Percentiles rank a stretch among this genome's conserved stretches.
These are phyloP conservation scores for Manis pentadactyla DNA, from an alignment of 2,797 vertebrate species.

Conservation along the genomic window DNA sequence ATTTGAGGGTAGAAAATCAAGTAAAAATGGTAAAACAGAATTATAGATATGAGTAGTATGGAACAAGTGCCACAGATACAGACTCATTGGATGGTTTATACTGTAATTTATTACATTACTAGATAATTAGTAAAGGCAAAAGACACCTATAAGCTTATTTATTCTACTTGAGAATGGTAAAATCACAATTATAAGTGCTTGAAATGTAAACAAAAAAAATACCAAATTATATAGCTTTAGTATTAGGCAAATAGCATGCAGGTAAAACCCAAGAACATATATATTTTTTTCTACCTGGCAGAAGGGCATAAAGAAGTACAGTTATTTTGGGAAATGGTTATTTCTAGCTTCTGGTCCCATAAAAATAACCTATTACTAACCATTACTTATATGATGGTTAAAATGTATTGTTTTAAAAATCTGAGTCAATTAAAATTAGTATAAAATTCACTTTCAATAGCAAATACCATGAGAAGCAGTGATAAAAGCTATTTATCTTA, in stretches of 20 bases:
- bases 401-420: neutral
- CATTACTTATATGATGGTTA: neutral
- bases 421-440: conserved; percentile 4
- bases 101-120: neutral
- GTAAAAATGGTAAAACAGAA: neutral
- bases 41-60: neutral
- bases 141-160: neutral
- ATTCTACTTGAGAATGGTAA: neutral
- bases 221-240: neutral
- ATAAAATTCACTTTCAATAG: neutral
- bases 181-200: neutral
- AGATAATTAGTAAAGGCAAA: conserved; percentile 41
- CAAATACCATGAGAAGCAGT: neutral
- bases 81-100: neutral
- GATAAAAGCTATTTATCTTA: neutral
- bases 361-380: neutral
- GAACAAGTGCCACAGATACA: neutral
- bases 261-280: neutral
- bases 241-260: neutral
- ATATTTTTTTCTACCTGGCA: neutral
- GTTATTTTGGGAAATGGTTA: neutral
- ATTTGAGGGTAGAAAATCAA: neutral
- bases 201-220: neutral
- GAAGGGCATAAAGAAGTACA: conserved; percentile 35
- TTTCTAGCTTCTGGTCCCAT: neutral